Percentiles rank a stretch among this genome's conserved stretches.
These are phyloP conservation scores for Tuta absoluta DNA, from an alignment of 2,888 invertebrate species.

Conservation along the genomic window DNA sequence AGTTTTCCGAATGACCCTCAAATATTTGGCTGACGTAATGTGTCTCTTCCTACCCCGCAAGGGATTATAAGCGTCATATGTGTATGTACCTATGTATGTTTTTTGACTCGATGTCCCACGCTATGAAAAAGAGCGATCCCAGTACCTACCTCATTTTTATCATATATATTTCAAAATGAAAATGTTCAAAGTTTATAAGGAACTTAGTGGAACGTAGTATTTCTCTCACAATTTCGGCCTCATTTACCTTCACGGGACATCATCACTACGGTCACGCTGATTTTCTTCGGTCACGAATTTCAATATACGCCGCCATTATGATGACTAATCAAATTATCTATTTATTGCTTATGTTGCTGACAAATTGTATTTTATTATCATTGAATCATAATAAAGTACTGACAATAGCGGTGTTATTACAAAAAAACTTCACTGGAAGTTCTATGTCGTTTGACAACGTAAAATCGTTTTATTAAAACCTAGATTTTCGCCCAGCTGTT, in stretches of 20 bases:
- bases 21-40: too few species aligned
- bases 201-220: background rate
- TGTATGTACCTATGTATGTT: too few species aligned
- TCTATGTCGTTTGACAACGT: background rate
- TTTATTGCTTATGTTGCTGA: constrained; percentile 24
- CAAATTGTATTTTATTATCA: constrained; percentile 9
- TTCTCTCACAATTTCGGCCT: constrained; percentile 11
- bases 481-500: background rate
- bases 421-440: too few species aligned
- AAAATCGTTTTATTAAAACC: background rate
- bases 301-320: constrained; percentile 50
- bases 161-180: too few species aligned
- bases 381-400: background rate
- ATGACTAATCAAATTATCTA: constrained; percentile 46
- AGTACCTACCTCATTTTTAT: too few species aligned
- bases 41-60: too few species aligned
- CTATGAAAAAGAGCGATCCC: too few species aligned
- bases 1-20: too few species aligned
- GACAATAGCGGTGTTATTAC: background rate
- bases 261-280: constrained; percentile 55
- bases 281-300: constrained; percentile 60
- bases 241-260: constrained; percentile 49
- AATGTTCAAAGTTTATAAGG: too few species aligned
- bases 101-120: too few species aligned
- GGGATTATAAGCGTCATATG: too few species aligned